phyloP scores from a whole-genome alignment of 2,888 invertebrate genomes.

The Cosmia pyralina region DNA sequence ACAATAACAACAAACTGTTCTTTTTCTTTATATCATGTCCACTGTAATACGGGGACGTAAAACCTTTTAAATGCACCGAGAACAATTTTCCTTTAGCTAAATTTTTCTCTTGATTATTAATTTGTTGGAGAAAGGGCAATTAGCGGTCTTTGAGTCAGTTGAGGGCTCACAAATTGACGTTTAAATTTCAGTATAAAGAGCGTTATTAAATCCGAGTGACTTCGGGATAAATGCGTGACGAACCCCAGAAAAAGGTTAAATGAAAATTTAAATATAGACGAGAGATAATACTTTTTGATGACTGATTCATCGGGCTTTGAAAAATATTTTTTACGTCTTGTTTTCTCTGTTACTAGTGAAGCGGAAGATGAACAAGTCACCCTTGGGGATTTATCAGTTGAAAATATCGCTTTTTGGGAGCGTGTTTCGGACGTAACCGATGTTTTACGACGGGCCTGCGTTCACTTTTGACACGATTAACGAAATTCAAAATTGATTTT shows the following conservation, averaged over 20 bases:
- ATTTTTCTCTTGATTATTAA: conserved; percentile 68
- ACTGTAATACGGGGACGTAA: neutral
- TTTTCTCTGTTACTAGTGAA: conserved; percentile 67
- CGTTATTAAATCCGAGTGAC: conserved; percentile 78
- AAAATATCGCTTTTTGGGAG: conserved; percentile 66
- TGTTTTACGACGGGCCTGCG: conserved; percentile 42
- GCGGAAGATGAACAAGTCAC: conserved; percentile 75
- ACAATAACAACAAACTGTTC: neutral
- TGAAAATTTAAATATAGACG: conserved; percentile 76
- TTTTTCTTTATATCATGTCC: conserved; percentile 2
- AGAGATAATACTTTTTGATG: conserved; percentile 67
- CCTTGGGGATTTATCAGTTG: conserved; percentile 69
- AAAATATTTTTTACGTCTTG: conserved; percentile 64
- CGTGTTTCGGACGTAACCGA: conserved; percentile 43
- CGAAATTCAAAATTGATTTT: conserved; percentile 28
- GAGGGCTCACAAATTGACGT: conserved; percentile 75
- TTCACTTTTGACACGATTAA: conserved; percentile 31
- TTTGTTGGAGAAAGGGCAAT: conserved; percentile 74
- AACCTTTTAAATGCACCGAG: conserved; percentile 48
- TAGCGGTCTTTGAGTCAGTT: conserved; percentile 76
- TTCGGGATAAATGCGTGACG: conserved; percentile 74
- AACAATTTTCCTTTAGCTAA: conserved; percentile 41
- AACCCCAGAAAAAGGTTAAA: conserved; percentile 71
- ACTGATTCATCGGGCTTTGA: conserved; percentile 62
- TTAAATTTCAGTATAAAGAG: conserved; percentile 76